A percentile compares a stretch with the other conserved stretches of the same genome.
These are phyloP conservation scores for Cephus pulcher DNA, from an alignment of 2,888 invertebrate species.

Conservation along the genomic window DNA sequence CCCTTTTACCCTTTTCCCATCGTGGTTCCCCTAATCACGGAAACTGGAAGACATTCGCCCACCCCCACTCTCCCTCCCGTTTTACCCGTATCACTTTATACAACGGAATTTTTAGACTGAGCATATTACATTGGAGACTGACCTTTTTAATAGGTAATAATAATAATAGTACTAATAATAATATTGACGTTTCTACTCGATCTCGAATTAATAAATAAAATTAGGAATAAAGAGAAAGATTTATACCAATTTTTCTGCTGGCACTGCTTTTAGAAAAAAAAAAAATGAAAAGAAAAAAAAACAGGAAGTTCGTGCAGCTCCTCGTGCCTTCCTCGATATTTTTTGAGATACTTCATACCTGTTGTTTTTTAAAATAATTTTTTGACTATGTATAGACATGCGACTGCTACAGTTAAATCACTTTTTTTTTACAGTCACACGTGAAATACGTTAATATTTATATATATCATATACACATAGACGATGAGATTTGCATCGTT, in stretches of 20 bases:
- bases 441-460: not conserved
- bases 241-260: not conserved
- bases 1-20: not conserved
- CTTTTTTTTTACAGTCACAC: not conserved
- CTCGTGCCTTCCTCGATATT: not conserved
- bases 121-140: not conserved
- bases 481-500: not conserved
- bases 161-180: not conserved
- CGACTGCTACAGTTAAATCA: not conserved
- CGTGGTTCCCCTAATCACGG: not conserved
- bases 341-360: not conserved
- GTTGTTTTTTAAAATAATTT: not conserved
- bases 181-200: not conserved
- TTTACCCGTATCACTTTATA: not conserved
- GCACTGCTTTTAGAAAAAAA: not conserved
- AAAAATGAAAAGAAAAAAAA: not conserved
- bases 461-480: not conserved
- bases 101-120: not conserved
- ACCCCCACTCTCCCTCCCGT: not conserved
- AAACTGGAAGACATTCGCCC: not conserved
- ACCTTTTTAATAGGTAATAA: not conserved
- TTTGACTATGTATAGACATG: not conserved
- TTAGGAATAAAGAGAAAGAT: not conserved
- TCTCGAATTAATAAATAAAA: not conserved
- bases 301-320: not conserved